These are phyloP conservation scores for Odontophorus gujanensis DNA, from an alignment of 2,113 vertebrate species.

Conservation along the genomic window DNA sequence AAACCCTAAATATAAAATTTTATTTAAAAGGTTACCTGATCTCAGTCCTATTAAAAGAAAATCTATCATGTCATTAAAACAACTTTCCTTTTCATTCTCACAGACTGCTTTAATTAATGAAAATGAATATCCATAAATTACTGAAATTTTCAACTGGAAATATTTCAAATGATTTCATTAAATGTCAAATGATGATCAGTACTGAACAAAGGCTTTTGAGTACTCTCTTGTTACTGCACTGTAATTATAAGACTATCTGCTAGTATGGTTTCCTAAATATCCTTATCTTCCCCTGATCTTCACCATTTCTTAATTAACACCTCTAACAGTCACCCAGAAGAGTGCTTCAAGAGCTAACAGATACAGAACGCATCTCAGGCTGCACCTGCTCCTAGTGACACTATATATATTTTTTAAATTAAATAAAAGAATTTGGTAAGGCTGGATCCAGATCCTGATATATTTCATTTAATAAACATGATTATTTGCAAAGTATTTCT, in stretches of 20 bases:
- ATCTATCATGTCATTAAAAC: neutral
- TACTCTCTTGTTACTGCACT: neutral
- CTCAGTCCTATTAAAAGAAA: neutral
- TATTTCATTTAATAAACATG: slow-evolving; percentile 52
- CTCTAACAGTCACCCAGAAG: slow-evolving; percentile 38
- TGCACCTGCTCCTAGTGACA: slow-evolving; percentile 65
- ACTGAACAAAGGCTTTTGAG: neutral
- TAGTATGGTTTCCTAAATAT: slow-evolving; percentile 12
- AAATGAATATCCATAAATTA: neutral
- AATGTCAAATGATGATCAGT: neutral
- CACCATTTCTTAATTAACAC: neutral
- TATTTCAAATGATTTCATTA: neutral
- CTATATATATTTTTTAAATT: slow-evolving; percentile 56
- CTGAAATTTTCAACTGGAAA: neutral
- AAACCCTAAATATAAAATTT: neutral
- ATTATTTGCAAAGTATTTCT: slow-evolving; percentile 33
- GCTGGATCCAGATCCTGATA: slow-evolving; percentile 36
- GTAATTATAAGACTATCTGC: neutral
- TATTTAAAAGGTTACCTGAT: neutral
- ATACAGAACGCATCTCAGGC: slow-evolving; percentile 51
- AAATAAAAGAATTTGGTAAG: slow-evolving; percentile 75
- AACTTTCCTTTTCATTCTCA: neutral
- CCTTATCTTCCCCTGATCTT: neutral
- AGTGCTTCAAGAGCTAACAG: slow-evolving; percentile 37
- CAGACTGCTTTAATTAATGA: neutral